These are phyloP conservation scores for Buathra laborator DNA, from an alignment of 2,888 invertebrate species.

Conservation along the genomic window DNA sequence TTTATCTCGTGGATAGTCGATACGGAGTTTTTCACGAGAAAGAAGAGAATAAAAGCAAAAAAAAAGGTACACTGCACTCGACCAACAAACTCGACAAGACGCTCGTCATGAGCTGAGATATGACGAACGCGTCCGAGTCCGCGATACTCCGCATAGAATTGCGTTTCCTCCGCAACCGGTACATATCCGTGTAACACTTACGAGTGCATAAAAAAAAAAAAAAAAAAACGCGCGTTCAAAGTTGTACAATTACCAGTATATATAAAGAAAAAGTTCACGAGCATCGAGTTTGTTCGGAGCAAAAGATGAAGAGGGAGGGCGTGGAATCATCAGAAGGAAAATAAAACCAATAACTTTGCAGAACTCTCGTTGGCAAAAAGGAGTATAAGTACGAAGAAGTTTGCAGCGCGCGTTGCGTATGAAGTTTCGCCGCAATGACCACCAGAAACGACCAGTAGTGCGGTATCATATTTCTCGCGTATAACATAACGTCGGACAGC, in stretches of 20 bases:
- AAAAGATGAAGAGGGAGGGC: not conserved
- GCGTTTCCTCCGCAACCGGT: not conserved
- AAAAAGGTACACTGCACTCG: conserved; percentile 31
- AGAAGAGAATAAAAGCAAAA: not conserved
- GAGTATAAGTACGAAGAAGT: conserved; percentile 6
- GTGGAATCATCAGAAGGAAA: not conserved
- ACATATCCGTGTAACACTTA: not conserved
- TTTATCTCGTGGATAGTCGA: conserved; percentile 20
- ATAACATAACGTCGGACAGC: conserved; percentile 41
- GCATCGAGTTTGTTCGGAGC: not conserved
- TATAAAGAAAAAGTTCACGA: not conserved
- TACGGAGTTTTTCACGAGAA: conserved; percentile 32
- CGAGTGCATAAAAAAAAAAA: not conserved
- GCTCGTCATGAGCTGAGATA: conserved; percentile 45
- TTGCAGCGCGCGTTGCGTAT: conserved; percentile 38
- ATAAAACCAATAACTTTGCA: conserved; percentile 18
- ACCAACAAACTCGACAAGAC: conserved; percentile 30
- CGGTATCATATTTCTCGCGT: conserved; percentile 61
- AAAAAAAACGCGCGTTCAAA: not conserved
- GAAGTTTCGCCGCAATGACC: conserved; percentile 52
- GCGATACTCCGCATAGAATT: conserved; percentile 25
- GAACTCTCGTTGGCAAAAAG: conserved; percentile 6
- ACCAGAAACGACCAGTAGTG: conserved; percentile 55
- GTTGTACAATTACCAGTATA: not conserved
- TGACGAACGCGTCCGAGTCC: conserved; percentile 22